A percentile compares a stretch with the other conserved stretches of the same genome.
Conservation (phyloP, 2,888 invertebrate species). For the Drosophila anomelani region DNA sequence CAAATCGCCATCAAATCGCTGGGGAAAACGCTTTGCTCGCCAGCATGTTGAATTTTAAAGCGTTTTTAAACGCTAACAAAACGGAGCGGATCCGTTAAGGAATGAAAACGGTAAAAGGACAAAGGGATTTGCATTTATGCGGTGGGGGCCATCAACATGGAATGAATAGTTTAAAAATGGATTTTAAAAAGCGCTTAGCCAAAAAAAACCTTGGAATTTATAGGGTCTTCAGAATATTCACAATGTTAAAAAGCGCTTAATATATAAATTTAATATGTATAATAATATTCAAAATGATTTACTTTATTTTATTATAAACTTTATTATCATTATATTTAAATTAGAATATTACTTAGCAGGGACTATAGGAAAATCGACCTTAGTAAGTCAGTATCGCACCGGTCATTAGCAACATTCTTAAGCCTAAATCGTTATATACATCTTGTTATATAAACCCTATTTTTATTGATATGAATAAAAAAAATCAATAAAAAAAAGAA, state of each 20-base stretch:
- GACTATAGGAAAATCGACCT: too few species aligned
- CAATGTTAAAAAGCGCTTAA: background rate
- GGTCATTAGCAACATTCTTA: too few species aligned
- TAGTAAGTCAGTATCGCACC: too few species aligned
- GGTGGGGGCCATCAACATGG: background rate
- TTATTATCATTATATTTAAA: too few species aligned
- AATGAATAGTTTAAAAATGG: background rate
- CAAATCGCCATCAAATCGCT: slow-evolving; percentile 54
- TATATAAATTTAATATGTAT: too few species aligned
- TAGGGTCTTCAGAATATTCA: background rate
- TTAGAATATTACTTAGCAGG: too few species aligned
- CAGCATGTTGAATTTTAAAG: slow-evolving; percentile 39
- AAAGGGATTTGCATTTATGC: slow-evolving; percentile 22
- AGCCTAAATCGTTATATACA: background rate
- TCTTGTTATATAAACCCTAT: background rate
- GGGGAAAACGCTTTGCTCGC: slow-evolving; percentile 45
- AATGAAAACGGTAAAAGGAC: slow-evolving; percentile 7
- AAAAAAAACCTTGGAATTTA: background rate
- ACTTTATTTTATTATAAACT: too few species aligned
- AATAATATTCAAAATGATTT: too few species aligned
- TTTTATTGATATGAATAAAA: background rate
- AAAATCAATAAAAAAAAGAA: too few species aligned
- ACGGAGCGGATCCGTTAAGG: slow-evolving; percentile 1
- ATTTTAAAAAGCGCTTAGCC: background rate
- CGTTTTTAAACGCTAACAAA: slow-evolving; percentile 39